phyloP scores from a whole-genome alignment of 2,888 invertebrate genomes.

The Xestobium rufovillosum region DNA sequence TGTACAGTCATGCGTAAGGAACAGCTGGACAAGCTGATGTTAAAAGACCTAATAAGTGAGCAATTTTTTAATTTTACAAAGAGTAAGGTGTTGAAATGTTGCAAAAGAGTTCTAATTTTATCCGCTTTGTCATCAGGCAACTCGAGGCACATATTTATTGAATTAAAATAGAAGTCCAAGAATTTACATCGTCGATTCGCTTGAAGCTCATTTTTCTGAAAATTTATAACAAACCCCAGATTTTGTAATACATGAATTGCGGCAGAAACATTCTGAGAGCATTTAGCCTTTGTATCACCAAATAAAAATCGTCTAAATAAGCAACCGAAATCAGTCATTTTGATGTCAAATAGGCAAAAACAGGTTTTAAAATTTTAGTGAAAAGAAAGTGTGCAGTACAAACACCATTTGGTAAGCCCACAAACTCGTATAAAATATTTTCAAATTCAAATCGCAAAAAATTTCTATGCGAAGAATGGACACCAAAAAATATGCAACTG shows the following conservation, averaged over 20 bases:
- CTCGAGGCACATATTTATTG: too few species aligned
- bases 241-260: too few species aligned
- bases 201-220: conserved; percentile 13
- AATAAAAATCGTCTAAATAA: conserved; percentile 25
- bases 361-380: conserved; percentile 26
- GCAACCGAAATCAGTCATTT: conserved; percentile 19
- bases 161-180: conserved; percentile 21
- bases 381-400: conserved; percentile 24
- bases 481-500: conserved; percentile 20
- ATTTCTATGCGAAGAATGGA: conserved; percentile 19
- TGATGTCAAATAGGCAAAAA: conserved; percentile 17
- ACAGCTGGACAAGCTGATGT: too few species aligned
- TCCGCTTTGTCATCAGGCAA: conserved; percentile 14
- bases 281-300: conserved; percentile 15
- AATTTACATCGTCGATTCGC: conserved; percentile 13
- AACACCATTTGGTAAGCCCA: conserved; percentile 24
- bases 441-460: conserved; percentile 25
- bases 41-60: conserved; percentile 23
- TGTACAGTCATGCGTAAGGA: conserved; percentile 21
- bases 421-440: conserved; percentile 27
- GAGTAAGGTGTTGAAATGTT: not conserved
- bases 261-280: conserved; percentile 11
- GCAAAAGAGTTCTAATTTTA: conserved; percentile 5
- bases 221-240: too few species aligned
- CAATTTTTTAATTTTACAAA: conserved; percentile 22